These are phyloP conservation scores for Lutraria lutraria DNA, from an alignment of 2,888 invertebrate genomes.

Conservation along the genomic window DNA sequence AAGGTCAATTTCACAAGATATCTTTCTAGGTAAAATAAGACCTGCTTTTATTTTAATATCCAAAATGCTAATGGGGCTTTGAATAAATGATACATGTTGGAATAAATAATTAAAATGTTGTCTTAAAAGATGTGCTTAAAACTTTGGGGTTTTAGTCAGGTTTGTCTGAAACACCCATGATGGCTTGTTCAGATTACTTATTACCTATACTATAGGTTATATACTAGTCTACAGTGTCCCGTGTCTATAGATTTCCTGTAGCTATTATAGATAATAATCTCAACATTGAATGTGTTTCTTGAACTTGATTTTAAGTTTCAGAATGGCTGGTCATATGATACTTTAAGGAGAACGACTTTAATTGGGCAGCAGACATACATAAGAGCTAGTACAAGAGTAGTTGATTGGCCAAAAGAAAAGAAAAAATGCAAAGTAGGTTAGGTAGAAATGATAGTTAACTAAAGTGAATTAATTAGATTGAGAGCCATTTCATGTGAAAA, in stretches of 20 bases:
- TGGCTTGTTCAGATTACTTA: background rate
- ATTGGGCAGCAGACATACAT: constrained; percentile 7
- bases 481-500: background rate
- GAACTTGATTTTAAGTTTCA: background rate
- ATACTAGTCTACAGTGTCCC: too few species aligned
- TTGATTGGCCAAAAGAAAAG: constrained; percentile 16
- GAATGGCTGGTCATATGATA: background rate
- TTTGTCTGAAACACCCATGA: background rate
- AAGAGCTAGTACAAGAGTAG: constrained; percentile 22
- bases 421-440: background rate
- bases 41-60: too few species aligned
- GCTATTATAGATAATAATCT: background rate
- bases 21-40: too few species aligned
- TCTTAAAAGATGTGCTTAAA: background rate
- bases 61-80: too few species aligned
- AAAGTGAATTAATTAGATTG: background rate
- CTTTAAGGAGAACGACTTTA: background rate
- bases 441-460: background rate
- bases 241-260: too few species aligned
- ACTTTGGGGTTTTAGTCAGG: background rate
- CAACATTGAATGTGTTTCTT: background rate
- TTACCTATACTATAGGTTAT: background rate
- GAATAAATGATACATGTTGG: too few species aligned
- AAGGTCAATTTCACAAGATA: too few species aligned
- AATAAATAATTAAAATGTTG: too few species aligned